phyloP scores from a whole-genome alignment of 1,140 invertebrate genomes.

The Acromyrmex echinatior region DNA sequence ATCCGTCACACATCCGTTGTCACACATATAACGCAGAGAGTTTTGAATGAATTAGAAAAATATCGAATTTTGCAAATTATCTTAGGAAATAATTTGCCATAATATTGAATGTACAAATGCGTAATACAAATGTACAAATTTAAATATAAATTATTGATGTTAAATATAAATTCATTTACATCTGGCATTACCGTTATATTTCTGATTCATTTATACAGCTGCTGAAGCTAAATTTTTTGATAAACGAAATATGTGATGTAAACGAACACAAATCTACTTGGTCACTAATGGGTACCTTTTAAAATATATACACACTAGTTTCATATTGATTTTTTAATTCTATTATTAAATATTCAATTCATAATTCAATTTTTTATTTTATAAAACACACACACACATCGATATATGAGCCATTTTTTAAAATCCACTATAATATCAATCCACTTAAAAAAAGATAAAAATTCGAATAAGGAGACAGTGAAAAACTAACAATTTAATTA shows the following conservation, averaged over 20 bases:
- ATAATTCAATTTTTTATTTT: conserved; percentile 1
- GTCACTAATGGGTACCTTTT: conserved; percentile 6
- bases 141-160: conserved; percentile 14
- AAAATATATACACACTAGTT: neutral
- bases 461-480: neutral
- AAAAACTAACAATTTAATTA: neutral
- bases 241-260: conserved; percentile 5
- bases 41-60: conserved; percentile 1
- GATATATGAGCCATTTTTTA: neutral
- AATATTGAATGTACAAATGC: neutral
- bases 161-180: conserved; percentile 4
- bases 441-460: neutral
- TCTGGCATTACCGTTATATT: neutral
- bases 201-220: neutral
- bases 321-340: conserved; percentile 25
- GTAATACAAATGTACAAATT: neutral
- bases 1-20: neutral
- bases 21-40: neutral
- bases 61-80: conserved; percentile 14
- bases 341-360: neutral
- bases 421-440: neutral
- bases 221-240: conserved; percentile 1
- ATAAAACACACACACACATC: neutral
- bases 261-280: conserved; percentile 3
- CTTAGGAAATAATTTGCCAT: neutral